Percentiles rank a stretch among this genome's conserved stretches.
phyloP scores from a whole-genome alignment of 2,113 vertebrate genomes.

The Arenaria interpres region DNA sequence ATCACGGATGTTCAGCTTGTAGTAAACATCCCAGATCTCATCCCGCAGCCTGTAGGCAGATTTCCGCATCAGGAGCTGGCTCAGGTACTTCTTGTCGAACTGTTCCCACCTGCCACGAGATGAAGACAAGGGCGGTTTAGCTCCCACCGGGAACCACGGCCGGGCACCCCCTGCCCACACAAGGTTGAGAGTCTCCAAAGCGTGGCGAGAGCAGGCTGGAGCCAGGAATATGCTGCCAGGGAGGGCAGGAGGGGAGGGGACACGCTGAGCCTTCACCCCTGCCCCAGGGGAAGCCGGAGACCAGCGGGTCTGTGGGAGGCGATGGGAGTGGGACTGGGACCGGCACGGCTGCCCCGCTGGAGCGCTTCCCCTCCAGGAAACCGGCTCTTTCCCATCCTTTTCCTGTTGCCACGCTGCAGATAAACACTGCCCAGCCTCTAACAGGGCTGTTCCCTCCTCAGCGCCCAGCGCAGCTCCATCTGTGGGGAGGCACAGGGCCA shows the following conservation, averaged over 20 bases:
- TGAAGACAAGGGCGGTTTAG: background rate
- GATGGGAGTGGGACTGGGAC: background rate
- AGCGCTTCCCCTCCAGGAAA: slow-evolving; percentile 12
- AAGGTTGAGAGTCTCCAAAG: background rate
- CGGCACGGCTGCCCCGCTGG: background rate
- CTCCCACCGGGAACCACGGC: background rate
- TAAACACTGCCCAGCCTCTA: background rate
- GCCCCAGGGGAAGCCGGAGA: background rate
- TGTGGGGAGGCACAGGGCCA: background rate
- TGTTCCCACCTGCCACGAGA: slow-evolving; percentile 88
- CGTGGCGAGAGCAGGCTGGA: rapidly evolving
- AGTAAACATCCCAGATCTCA: slow-evolving; percentile 96
- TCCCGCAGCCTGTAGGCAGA: slow-evolving; percentile 91
- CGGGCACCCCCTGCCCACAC: background rate
- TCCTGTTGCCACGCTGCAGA: background rate
- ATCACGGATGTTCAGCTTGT: slow-evolving; percentile 96
- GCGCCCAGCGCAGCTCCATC: background rate
- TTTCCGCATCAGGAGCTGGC: slow-evolving; percentile 90
- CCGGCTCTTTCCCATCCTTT: background rate
- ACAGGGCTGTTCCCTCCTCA: background rate
- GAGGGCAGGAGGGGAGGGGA: background rate
- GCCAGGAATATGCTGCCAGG: background rate
- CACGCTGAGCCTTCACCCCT: background rate
- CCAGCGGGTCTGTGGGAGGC: rapidly evolving
- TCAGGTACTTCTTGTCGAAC: slow-evolving; percentile 97